These are phyloP conservation scores for Hemicordylus capensis DNA, from an alignment of 2,113 vertebrate genomes.

Conservation along the genomic window DNA sequence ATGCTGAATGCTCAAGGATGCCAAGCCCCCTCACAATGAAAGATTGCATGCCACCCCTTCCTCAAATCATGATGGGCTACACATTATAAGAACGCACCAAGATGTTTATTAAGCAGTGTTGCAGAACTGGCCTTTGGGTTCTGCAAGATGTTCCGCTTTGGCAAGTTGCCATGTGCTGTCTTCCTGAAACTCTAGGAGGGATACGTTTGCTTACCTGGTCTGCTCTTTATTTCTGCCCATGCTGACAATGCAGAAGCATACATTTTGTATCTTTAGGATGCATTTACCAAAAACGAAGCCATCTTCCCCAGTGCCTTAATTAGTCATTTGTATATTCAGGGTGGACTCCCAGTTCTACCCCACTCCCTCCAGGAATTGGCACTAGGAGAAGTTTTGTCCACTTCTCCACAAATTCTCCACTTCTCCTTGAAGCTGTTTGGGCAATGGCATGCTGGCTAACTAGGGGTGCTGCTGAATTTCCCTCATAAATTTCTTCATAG, in stretches of 20 bases:
- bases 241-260: neutral
- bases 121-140: neutral
- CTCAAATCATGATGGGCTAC: neutral
- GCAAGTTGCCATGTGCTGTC: neutral
- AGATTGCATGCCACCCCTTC: neutral
- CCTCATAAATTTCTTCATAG: too few species aligned
- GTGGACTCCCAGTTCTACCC: neutral
- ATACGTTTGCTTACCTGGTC: neutral
- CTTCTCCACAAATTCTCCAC: too few species aligned
- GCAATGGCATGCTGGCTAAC: too few species aligned
- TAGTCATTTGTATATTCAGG: neutral
- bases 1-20: slow-evolving; percentile 40
- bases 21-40: slow-evolving; percentile 27
- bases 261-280: neutral
- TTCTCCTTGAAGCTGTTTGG: too few species aligned
- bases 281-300: neutral
- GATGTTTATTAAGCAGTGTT: neutral
- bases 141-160: neutral
- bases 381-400: too few species aligned
- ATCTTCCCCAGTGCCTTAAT: neutral
- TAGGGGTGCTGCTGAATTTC: too few species aligned
- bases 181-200: neutral
- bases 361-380: neutral
- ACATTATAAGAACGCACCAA: neutral
- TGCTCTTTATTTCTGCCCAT: neutral